A percentile compares a stretch with the other conserved stretches of the same genome.
phyloP scores from a whole-genome alignment of 1,140 invertebrate genomes.

The Apis dorsata region DNA sequence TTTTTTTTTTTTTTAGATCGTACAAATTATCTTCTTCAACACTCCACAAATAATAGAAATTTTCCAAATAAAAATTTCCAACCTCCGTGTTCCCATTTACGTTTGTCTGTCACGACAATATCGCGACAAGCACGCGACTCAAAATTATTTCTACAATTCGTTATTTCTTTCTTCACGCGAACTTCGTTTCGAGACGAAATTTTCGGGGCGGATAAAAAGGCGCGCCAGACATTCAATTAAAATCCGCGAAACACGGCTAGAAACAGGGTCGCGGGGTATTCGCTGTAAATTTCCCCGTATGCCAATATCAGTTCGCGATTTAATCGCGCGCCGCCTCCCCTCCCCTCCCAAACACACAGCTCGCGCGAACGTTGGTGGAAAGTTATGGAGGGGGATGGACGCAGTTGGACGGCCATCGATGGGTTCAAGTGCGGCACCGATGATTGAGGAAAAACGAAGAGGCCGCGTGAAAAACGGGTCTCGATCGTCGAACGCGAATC shows the following conservation, averaged over 20 bases:
- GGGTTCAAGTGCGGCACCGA: conserved; percentile 32
- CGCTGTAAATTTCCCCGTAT: conserved; percentile 46
- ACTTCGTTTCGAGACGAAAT: too few relatives aligned
- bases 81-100: too few relatives aligned
- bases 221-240: conserved; percentile 37
- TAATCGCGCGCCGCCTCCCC: conserved; percentile 23
- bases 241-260: conserved; percentile 19
- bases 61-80: too few relatives aligned
- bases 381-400: conserved; percentile 34
- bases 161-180: too few relatives aligned
- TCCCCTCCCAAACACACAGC: neutral
- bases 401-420: conserved; percentile 33
- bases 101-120: too few relatives aligned
- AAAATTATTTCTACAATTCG: too few relatives aligned
- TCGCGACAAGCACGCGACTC: too few relatives aligned
- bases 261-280: conserved; percentile 18
- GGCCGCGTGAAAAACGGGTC: conserved; percentile 12
- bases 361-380: conserved; percentile 18
- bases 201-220: neutral
- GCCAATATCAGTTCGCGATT: conserved; percentile 53
- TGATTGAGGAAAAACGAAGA: conserved; percentile 34
- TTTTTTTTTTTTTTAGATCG: too few relatives aligned
- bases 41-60: too few relatives aligned
- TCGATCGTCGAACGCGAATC: conserved; percentile 46
- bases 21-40: too few relatives aligned